These are phyloP conservation scores for Pogonocichla stellata DNA, from an alignment of 2,113 vertebrate species.

Conservation along the genomic window DNA sequence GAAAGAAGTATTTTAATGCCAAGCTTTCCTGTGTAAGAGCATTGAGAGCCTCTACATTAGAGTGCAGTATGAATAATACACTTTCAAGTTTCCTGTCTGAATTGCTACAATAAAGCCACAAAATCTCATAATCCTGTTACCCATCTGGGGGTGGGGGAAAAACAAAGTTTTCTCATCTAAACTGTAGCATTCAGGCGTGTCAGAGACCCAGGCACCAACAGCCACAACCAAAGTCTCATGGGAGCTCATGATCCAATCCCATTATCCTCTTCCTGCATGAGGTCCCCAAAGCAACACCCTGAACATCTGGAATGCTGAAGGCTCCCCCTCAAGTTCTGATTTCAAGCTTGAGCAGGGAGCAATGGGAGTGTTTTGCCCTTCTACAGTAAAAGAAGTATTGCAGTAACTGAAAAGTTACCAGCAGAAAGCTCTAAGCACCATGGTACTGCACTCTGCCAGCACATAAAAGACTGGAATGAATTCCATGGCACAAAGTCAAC, in stretches of 20 bases:
- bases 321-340: not conserved
- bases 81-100: not conserved
- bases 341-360: not conserved
- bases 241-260: not conserved
- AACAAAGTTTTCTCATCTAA: not conserved
- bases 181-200: not conserved
- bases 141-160: fast-evolving
- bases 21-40: not conserved
- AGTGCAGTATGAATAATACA: not conserved
- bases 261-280: not conserved
- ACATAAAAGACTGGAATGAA: not conserved
- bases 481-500: not conserved
- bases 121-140: not conserved
- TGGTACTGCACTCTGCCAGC: not conserved
- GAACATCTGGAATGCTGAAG: not conserved
- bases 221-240: not conserved
- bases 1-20: not conserved
- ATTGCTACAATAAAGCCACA: not conserved
- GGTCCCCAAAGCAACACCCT: not conserved
- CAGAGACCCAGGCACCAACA: not conserved
- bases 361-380: not conserved
- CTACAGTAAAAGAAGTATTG: not conserved
- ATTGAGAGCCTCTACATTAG: not conserved
- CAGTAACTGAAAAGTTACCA: not conserved
- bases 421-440: not conserved